phyloP scores from a whole-genome alignment of 37 sponge, comb jelly and placozoan species.

The Halichondria panicea region DNA sequence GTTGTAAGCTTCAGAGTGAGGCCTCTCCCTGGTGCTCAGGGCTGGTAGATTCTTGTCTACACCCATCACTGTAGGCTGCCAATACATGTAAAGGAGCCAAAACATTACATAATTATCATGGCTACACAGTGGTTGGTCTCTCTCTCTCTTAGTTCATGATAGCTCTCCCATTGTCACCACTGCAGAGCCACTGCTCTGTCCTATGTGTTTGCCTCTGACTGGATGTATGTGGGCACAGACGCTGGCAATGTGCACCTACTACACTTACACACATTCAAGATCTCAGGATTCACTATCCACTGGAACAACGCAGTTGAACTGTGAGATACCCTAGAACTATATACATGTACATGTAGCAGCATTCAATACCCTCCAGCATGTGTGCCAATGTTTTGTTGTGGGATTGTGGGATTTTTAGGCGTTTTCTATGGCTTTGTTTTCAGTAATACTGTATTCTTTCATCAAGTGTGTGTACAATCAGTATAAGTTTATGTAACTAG shows the following conservation, averaged over 20 bases:
- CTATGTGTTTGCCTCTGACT: slow-evolving; percentile 26
- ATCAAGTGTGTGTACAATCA: no score
- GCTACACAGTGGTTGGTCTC: no score
- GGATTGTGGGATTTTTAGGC: no score
- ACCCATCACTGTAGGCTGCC: no score
- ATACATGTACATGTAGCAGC: neutral
- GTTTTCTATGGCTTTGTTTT: no score
- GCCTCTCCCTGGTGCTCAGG: no score
- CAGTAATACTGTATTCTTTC: no score
- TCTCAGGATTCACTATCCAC: slow-evolving; percentile 64
- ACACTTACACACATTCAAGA: slow-evolving; percentile 39
- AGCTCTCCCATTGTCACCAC: neutral
- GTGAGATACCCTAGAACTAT: slow-evolving; percentile 18
- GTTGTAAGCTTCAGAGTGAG: no score
- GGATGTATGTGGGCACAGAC: slow-evolving; percentile 76
- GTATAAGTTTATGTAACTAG: no score
- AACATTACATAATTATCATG: no score
- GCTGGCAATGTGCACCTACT: slow-evolving; percentile 65
- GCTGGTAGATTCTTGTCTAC: no score
- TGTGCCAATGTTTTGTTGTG: neutral
- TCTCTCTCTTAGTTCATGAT: slow-evolving; percentile 7
- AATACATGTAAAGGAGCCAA: no score
- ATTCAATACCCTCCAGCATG: neutral
- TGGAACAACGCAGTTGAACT: slow-evolving; percentile 63
- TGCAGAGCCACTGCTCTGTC: slow-evolving; percentile 45